phyloP scores from a whole-genome alignment of 2,113 vertebrate genomes.

The Pluvianellus socialis region DNA sequence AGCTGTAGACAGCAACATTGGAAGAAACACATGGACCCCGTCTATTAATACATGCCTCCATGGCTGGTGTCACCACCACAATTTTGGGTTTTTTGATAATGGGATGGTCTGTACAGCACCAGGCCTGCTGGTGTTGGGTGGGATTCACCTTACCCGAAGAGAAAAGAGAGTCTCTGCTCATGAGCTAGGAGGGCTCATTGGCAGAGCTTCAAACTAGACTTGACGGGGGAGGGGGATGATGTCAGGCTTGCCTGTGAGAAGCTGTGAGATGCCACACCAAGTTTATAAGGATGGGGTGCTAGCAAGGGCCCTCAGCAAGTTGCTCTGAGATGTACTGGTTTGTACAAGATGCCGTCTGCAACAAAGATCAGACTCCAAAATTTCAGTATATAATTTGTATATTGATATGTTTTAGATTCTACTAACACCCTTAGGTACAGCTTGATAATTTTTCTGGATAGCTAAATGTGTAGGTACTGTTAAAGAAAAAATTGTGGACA shows the following conservation, averaged over 20 bases:
- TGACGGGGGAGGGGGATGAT: not conserved
- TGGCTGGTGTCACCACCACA: not conserved
- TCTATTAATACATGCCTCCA: fast-evolving
- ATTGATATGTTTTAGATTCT: not conserved
- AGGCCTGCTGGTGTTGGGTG: not conserved
- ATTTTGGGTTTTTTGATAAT: fast-evolving
- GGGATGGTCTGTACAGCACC: not conserved
- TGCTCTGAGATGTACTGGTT: not conserved
- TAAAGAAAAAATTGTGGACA: not conserved
- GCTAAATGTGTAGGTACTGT: not conserved
- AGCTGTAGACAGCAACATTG: not conserved
- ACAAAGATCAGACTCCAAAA: not conserved
- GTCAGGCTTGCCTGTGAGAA: not conserved
- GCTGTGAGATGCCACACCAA: not conserved
- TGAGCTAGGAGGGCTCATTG: not conserved
- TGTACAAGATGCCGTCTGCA: not conserved
- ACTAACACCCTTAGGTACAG: not conserved
- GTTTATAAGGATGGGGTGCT: not conserved
- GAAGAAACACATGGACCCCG: not conserved
- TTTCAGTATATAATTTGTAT: too few species aligned
- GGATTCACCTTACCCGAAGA: not conserved
- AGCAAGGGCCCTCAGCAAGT: not conserved
- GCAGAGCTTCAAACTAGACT: not conserved
- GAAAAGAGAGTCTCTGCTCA: not conserved
- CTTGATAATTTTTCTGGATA: not conserved